phyloP scores from a whole-genome alignment of 2,797 vertebrate genomes.

The Discoglossus pictus region DNA sequence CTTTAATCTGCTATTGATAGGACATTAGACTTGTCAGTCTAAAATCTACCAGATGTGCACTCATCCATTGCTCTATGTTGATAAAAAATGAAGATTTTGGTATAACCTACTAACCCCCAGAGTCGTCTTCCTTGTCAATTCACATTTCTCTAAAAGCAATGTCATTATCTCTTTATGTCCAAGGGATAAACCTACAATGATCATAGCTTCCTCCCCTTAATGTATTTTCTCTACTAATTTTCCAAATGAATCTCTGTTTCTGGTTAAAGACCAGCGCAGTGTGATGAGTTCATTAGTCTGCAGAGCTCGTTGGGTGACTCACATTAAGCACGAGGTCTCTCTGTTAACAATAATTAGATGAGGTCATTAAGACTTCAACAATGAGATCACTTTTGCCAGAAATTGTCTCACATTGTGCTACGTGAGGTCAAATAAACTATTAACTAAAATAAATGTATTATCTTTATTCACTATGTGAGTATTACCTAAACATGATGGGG shows the following conservation, averaged over 20 bases:
- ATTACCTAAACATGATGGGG: slow-evolving; percentile 54
- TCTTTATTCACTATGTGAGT: slow-evolving; percentile 55
- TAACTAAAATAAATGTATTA: slow-evolving; percentile 59
- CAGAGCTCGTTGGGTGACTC: slow-evolving; percentile 59
- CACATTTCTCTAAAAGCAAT: slow-evolving; percentile 24
- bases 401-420: slow-evolving; percentile 58
- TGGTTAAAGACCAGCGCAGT: slow-evolving; percentile 59
- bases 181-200: slow-evolving; percentile 62
- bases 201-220: slow-evolving; percentile 59
- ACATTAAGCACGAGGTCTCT: slow-evolving; percentile 62
- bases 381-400: slow-evolving; percentile 69
- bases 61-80: background rate
- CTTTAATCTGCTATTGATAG: slow-evolving; percentile 4
- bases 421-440: slow-evolving; percentile 69
- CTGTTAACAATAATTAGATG: slow-evolving; percentile 71
- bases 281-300: slow-evolving; percentile 67
- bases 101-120: background rate
- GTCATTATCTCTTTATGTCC: slow-evolving; percentile 57
- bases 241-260: slow-evolving; percentile 67
- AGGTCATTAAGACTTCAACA: slow-evolving; percentile 71
- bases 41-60: background rate
- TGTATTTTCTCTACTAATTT: slow-evolving; percentile 60
- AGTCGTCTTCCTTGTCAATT: slow-evolving; percentile 38
- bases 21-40: background rate
- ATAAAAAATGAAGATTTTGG: slow-evolving; percentile 16